Percentiles rank a stretch among this genome's conserved stretches.
Evolutionary conservation across 2,113 vertebrate genomes (phyloP).

Genomic region (Tilapia sparmanii): DNA sequence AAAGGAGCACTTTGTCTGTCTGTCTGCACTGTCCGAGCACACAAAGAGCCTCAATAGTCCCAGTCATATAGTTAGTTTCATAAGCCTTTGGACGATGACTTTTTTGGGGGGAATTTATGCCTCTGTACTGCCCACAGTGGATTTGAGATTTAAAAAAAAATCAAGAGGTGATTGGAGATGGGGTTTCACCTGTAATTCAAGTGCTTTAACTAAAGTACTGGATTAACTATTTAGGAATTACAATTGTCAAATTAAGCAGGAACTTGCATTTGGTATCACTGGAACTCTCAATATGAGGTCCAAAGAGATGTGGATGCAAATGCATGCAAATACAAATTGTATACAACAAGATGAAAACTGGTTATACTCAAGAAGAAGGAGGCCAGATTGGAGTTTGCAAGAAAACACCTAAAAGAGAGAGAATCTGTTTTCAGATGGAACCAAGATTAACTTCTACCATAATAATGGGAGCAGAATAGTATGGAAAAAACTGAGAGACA

Average conservation of each 20-base stretch:
- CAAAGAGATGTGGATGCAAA: not conserved
- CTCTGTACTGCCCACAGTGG: not conserved
- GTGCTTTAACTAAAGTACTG: not conserved
- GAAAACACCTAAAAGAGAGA: not conserved
- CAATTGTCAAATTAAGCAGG: not conserved
- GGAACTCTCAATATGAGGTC: not conserved
- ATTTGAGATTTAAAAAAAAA: not conserved
- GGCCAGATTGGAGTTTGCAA: not conserved
- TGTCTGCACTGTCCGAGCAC: not conserved
- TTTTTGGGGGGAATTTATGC: not conserved
- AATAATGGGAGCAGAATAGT: not conserved
- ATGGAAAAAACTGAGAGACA: not conserved
- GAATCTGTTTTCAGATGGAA: not conserved
- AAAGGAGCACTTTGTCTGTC: not conserved
- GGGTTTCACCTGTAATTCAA: not conserved
- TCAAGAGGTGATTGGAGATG: not conserved
- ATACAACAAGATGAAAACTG: not conserved
- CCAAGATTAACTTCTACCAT: not conserved
- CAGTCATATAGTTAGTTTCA: not conserved
- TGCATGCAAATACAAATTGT: not conserved
- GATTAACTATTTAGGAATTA: not conserved
- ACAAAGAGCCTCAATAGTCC: not conserved
- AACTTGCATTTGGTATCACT: not conserved
- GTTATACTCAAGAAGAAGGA: not conserved
- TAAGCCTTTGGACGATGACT: not conserved